Conservation (phyloP, 1,140 invertebrate genomes). For the Samia ricini region DNA sequence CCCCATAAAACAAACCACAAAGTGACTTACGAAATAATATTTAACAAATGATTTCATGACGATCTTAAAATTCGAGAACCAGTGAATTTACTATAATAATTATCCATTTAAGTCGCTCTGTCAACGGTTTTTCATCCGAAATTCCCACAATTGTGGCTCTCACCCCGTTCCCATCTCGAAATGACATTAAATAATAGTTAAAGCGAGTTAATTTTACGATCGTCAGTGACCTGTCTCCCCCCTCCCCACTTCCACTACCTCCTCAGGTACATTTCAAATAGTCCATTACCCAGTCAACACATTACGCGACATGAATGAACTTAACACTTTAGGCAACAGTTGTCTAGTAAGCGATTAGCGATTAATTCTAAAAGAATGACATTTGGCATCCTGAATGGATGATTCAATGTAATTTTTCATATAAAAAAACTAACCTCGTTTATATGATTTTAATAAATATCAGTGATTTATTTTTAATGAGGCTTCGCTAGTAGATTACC, state of each 20-base stretch:
- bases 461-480: not conserved
- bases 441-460: not conserved
- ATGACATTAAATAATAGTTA: constrained; percentile 57
- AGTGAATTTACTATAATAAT: constrained; percentile 33
- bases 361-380: not conserved
- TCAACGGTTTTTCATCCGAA: constrained; percentile 28
- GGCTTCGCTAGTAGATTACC: not conserved
- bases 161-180: constrained; percentile 41
- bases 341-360: not conserved
- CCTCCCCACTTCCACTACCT: constrained; percentile 26
- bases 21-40: not conserved
- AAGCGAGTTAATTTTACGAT: constrained; percentile 50
- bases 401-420: no score
- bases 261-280: constrained; percentile 23
- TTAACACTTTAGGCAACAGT: constrained; percentile 8
- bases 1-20: not conserved
- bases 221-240: constrained; percentile 30
- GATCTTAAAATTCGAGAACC: constrained; percentile 24
- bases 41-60: not conserved
- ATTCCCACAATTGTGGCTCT: constrained; percentile 44
- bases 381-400: not conserved
- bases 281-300: constrained; percentile 41
- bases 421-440: not conserved
- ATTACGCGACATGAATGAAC: constrained; percentile 31
- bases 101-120: constrained; percentile 40